Conservation (phyloP, 1,140 invertebrate species). For the Diabrotica virgifera region DNA sequence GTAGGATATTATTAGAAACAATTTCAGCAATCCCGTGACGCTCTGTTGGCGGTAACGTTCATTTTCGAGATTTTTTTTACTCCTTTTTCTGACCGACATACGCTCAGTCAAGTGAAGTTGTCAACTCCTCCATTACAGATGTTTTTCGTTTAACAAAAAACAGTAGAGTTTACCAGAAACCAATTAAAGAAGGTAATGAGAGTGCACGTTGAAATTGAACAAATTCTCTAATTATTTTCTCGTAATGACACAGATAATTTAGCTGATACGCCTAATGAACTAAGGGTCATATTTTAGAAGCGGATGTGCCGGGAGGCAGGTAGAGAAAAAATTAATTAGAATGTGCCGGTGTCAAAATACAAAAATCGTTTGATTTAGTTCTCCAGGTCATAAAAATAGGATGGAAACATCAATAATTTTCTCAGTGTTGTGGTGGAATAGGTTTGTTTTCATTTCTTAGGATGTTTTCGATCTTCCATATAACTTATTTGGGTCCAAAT, state of each 20-base stretch:
- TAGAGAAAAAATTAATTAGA: too few relatives aligned
- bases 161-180: background rate
- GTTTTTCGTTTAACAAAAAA: background rate
- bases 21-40: too few relatives aligned
- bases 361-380: too few relatives aligned
- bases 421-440: too few relatives aligned
- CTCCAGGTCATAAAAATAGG: too few relatives aligned
- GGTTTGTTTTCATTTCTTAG: too few relatives aligned
- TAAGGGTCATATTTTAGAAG: background rate
- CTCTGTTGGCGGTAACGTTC: background rate
- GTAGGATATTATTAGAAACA: too few relatives aligned
- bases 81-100: background rate
- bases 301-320: background rate
- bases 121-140: background rate
- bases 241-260: conserved; percentile 2
- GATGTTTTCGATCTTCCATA: too few relatives aligned
- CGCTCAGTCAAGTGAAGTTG: background rate
- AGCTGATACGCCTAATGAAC: conserved; percentile 2
- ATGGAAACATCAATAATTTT: too few relatives aligned
- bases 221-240: background rate
- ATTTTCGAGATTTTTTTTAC: background rate
- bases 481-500: too few relatives aligned
- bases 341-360: too few relatives aligned
- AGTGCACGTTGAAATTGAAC: background rate
- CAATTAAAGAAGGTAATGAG: conserved; percentile 2